phyloP scores from a whole-genome alignment of 2,888 invertebrate species.

The Troides oblongomaculatus region DNA sequence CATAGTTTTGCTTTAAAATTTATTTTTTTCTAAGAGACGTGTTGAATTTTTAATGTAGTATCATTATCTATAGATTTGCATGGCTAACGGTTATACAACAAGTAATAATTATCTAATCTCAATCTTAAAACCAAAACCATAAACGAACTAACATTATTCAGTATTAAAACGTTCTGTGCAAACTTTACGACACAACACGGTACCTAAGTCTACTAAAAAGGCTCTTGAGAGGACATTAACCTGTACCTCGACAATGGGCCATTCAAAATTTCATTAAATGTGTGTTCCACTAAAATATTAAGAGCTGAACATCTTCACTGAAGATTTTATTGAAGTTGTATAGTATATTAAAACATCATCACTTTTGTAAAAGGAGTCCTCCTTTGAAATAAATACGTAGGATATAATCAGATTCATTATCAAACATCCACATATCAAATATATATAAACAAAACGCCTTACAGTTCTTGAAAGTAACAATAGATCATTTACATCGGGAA shows the following conservation, averaged over 20 bases:
- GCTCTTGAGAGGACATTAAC: slow-evolving; percentile 20
- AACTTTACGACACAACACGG: slow-evolving; percentile 18
- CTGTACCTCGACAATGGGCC: slow-evolving; percentile 19
- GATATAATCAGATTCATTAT: too few species aligned
- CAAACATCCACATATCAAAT: too few species aligned
- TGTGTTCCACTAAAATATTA: slow-evolving; percentile 9
- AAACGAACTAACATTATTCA: slow-evolving; percentile 7
- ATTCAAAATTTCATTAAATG: slow-evolving; percentile 23
- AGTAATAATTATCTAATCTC: slow-evolving; percentile 1
- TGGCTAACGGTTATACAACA: neutral
- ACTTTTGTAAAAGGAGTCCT: too few species aligned
- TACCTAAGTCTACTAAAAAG: slow-evolving; percentile 10
- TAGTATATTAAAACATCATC: neutral
- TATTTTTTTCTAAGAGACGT: too few species aligned
- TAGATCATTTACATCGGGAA: too few species aligned
- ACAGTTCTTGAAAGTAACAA: too few species aligned
- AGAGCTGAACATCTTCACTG: neutral
- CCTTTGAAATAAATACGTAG: too few species aligned
- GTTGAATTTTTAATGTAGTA: too few species aligned
- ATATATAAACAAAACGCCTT: too few species aligned
- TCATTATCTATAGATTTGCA: neutral
- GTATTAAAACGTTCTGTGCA: slow-evolving; percentile 15
- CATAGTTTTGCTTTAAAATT: too few species aligned
- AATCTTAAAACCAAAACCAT: neutral
- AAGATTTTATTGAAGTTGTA: neutral